These are phyloP conservation scores for Procambarus virginalis DNA, from an alignment of 1,140 invertebrate species.

Conservation along the genomic window DNA sequence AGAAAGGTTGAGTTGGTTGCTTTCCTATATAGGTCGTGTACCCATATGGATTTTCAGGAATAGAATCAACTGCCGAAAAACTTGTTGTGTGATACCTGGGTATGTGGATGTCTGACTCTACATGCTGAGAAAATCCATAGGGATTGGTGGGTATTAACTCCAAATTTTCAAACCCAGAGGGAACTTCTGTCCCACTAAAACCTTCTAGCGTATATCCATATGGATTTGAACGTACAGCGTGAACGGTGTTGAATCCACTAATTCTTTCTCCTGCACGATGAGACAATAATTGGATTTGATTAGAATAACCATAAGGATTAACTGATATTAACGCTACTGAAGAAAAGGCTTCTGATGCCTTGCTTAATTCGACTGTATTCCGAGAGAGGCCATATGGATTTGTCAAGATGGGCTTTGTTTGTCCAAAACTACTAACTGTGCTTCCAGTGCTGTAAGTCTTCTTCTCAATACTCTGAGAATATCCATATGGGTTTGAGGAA, in stretches of 20 bases:
- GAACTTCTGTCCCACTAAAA: background rate
- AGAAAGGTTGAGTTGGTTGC: no score
- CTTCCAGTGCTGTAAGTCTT: background rate
- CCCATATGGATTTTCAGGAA: constrained; percentile 7
- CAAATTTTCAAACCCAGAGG: background rate
- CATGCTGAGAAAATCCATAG: background rate
- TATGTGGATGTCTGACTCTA: background rate
- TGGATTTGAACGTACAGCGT: background rate
- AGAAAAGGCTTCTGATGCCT: background rate
- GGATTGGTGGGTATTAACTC: background rate
- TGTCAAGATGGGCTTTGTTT: background rate
- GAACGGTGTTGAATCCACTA: background rate
- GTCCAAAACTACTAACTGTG: background rate
- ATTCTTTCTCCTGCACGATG: background rate
- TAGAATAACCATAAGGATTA: background rate
- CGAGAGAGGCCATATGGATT: background rate
- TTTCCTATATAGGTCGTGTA: background rate
- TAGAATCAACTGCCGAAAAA: constrained; percentile 7
- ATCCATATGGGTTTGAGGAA: background rate
- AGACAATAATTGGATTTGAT: background rate
- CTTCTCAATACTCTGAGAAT: background rate
- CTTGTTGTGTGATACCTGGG: background rate
- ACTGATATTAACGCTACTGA: background rate
- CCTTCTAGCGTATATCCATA: background rate
- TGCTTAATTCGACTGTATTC: background rate